These are phyloP conservation scores for Petrosia ficiformis DNA, from an alignment of 37 sponge, comb jelly and placozoan genomes.

Conservation along the genomic window DNA sequence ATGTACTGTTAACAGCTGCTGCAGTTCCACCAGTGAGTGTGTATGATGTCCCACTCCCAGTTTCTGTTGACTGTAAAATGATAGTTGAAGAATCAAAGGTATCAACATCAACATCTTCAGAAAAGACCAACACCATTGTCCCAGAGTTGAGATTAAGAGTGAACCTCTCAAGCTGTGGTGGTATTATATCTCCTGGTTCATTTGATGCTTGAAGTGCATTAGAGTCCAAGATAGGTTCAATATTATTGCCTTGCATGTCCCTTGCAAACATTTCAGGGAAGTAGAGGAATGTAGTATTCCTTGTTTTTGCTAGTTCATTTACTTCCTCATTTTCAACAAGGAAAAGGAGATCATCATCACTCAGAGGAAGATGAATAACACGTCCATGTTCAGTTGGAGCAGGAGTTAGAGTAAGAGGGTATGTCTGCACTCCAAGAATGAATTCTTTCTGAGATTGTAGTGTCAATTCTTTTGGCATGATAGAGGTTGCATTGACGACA, in stretches of 20 bases:
- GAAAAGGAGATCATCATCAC: constrained; percentile 45
- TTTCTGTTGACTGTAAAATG: constrained; percentile 26
- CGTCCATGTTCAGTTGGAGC: constrained; percentile 20
- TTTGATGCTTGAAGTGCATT: constrained; percentile 24
- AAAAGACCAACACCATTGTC: constrained; percentile 55
- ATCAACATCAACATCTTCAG: constrained; percentile 31
- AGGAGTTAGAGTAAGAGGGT: constrained; percentile 28
- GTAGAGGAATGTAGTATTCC: constrained; percentile 60
- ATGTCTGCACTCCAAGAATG: constrained; percentile 12
- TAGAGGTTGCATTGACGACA: constrained; percentile 54
- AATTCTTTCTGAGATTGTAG: constrained; percentile 36
- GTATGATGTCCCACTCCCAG: constrained; percentile 6
- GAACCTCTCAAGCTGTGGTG: constrained; percentile 55
- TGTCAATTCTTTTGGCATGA: constrained; percentile 38
- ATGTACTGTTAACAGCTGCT: constrained; percentile 17
- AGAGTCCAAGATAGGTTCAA: constrained; percentile 21
- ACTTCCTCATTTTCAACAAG: background rate
- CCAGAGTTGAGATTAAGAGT: constrained; percentile 69
- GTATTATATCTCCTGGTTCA: constrained; percentile 62
- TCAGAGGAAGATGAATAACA: constrained; percentile 67
- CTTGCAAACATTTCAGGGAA: constrained; percentile 30
- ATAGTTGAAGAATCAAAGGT: constrained; percentile 62
- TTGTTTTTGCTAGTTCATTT: background rate
- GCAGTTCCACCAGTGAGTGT: constrained; percentile 64
- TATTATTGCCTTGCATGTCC: constrained; percentile 66